Evolutionary conservation across 1,140 invertebrate species (phyloP).

Genomic region (Dermatophagoides farinae): DNA sequence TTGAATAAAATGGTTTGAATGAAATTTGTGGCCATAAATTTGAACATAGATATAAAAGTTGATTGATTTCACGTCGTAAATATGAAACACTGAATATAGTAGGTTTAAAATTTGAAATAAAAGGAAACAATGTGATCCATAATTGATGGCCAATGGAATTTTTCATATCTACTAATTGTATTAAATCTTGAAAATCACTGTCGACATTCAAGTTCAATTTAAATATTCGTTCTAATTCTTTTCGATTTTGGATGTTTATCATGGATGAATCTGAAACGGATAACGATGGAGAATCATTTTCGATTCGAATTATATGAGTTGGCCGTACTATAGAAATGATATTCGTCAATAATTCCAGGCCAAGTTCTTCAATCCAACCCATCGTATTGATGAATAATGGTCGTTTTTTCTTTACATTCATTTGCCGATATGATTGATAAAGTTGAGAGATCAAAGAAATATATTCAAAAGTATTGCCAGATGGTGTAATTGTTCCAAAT

Average conservation of each 20-base stretch:
- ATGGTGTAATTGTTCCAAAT: slow-evolving; percentile 3
- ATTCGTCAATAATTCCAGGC: slow-evolving; percentile 11
- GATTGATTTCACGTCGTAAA: slow-evolving; percentile 5
- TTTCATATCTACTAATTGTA: no score
- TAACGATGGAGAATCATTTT: neutral
- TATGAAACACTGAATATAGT: neutral
- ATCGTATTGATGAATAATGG: slow-evolving; percentile 15
- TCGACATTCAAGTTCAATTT: neutral
- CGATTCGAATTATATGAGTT: slow-evolving; percentile 12
- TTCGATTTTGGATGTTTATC: neutral
- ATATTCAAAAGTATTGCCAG: neutral
- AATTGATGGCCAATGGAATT: neutral
- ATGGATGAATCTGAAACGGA: no score
- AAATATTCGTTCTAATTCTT: neutral
- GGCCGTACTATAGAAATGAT: slow-evolving; percentile 8
- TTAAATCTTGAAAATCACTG: no score
- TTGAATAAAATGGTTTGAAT: neutral
- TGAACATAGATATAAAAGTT: neutral
- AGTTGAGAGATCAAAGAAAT: neutral
- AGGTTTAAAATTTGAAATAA: neutral
- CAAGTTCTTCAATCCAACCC: slow-evolving; percentile 13
- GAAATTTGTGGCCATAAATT: neutral
- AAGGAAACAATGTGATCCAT: neutral
- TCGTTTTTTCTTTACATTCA: neutral
- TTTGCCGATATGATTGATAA: neutral